These are phyloP conservation scores for Cryptoblepharus egeriae DNA, from an alignment of 2,797 vertebrate species.

Conservation along the genomic window DNA sequence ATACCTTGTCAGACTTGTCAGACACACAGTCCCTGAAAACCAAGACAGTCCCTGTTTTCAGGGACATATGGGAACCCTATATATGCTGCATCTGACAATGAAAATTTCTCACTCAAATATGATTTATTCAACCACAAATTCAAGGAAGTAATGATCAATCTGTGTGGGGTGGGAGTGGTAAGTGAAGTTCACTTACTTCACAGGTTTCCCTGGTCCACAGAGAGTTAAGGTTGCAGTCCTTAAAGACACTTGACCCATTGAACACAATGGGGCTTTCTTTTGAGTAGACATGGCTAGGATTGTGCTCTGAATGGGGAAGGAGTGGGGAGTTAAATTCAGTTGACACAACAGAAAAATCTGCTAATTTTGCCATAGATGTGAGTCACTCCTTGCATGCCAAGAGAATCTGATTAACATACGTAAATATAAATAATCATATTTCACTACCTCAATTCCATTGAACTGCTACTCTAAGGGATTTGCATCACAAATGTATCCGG, in stretches of 20 bases:
- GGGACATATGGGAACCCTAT: no score
- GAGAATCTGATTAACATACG: slow-evolving; percentile 23
- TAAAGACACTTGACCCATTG: no score
- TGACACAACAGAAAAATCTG: slow-evolving; percentile 21
- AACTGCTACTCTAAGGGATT: slow-evolving; percentile 5
- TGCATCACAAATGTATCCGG: slow-evolving; percentile 25
- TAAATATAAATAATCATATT: slow-evolving; percentile 31
- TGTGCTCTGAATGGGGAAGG: no score
- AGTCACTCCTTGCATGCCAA: slow-evolving; percentile 19
- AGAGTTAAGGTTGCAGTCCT: no score
- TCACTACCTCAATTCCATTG: background rate
- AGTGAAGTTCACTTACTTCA: no score
- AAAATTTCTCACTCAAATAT: background rate
- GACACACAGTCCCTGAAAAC: no score
- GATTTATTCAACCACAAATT: background rate
- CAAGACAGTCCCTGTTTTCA: no score
- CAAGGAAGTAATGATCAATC: background rate
- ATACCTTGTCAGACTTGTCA: no score
- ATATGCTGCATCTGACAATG: no score
- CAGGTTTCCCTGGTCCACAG: no score
- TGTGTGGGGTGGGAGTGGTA: background rate
- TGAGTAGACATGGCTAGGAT: no score
- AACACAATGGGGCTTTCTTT: no score
- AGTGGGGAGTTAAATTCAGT: background rate
- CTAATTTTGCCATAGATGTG: slow-evolving; percentile 18